Conservation (phyloP, 2,113 vertebrate species). For the Triplophysa siluroides region DNA sequence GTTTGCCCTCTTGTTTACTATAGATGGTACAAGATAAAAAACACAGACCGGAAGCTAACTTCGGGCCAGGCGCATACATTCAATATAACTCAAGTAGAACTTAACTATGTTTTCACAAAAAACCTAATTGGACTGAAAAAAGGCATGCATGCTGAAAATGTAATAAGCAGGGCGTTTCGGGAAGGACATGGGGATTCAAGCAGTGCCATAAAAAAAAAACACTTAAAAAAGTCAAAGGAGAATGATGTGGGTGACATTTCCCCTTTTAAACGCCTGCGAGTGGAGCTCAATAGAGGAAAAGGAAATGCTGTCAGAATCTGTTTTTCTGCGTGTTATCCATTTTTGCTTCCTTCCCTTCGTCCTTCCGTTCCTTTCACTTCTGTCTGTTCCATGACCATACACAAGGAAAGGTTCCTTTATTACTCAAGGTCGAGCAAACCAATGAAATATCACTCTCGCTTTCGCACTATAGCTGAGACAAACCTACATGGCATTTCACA, state of each 20-base stretch:
- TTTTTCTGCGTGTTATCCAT: constrained; percentile 61
- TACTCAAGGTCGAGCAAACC: constrained; percentile 17
- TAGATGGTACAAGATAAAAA: no score
- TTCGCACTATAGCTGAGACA: no score
- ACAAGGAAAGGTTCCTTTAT: constrained; percentile 22
- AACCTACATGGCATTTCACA: not conserved
- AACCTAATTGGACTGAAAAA: not conserved
- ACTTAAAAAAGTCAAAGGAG: constrained; percentile 23
- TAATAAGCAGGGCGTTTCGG: not conserved
- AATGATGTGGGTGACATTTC: constrained; percentile 50
- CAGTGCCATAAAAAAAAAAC: constrained; percentile 13
- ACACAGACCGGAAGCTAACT: no score
- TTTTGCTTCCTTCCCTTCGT: constrained; percentile 59
- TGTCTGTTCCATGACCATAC: constrained; percentile 41
- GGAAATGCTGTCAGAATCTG: constrained; percentile 63
- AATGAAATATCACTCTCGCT: not conserved
- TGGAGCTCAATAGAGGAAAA: constrained; percentile 63
- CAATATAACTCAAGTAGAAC: no score
- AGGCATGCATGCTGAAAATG: not conserved
- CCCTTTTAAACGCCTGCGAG: constrained; percentile 48
- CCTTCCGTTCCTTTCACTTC: constrained; percentile 51
- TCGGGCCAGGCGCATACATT: no score
- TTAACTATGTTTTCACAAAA: no score
- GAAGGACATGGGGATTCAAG: constrained; percentile 14
- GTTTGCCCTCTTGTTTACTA: no score